These are phyloP conservation scores for Ametastegia equiseti DNA, from an alignment of 2,888 invertebrate species.

Conservation along the genomic window DNA sequence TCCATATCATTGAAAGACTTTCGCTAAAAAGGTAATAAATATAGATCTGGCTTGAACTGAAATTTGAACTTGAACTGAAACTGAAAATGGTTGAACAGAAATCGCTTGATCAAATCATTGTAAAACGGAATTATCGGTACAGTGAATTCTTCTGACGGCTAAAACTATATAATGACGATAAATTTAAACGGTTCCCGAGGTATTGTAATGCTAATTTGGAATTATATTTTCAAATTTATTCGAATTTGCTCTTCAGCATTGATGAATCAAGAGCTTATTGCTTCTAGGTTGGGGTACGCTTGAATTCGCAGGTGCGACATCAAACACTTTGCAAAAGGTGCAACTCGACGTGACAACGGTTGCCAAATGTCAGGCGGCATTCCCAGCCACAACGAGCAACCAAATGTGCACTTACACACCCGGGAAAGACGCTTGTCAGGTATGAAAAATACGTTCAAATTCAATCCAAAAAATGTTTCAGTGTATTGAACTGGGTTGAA, in stretches of 20 bases:
- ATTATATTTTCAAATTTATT: not conserved
- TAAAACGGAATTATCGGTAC: too few relatives aligned
- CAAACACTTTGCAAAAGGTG: conserved; percentile 78
- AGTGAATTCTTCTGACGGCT: too few relatives aligned
- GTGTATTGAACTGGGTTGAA: not conserved
- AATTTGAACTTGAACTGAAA: too few relatives aligned
- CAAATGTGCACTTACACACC: conserved; percentile 77
- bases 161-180: too few relatives aligned
- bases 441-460: conserved; percentile 61
- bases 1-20: too few relatives aligned
- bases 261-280: not conserved
- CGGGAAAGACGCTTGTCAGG: conserved; percentile 81
- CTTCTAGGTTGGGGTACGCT: conserved; percentile 81
- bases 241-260: not conserved
- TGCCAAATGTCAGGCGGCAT: conserved; percentile 71
- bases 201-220: not conserved
- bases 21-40: too few relatives aligned
- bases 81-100: too few relatives aligned
- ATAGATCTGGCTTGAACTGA: too few relatives aligned
- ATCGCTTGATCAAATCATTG: too few relatives aligned
- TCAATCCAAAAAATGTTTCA: not conserved
- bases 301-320: conserved; percentile 76
- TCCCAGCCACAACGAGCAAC: conserved; percentile 53
- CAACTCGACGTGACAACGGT: conserved; percentile 77
- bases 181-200: not conserved